These are phyloP conservation scores for Anas capensis DNA, from an alignment of 2,797 vertebrate genomes.

Conservation along the genomic window DNA sequence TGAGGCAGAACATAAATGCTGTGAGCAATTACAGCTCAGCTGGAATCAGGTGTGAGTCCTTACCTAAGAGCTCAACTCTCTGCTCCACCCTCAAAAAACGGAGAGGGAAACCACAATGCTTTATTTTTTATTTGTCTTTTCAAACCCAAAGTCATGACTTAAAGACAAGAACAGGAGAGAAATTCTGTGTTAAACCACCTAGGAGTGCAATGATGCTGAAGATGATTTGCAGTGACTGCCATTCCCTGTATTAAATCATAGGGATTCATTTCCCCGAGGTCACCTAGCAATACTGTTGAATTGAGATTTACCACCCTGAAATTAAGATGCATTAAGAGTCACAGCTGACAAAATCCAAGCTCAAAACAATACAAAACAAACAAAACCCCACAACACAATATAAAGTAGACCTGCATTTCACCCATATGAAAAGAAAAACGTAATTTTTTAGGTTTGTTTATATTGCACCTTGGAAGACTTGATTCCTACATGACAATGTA, in stretches of 20 bases:
- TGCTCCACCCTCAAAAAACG: neutral
- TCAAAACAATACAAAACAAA: neutral
- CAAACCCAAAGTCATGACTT: neutral
- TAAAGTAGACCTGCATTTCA: neutral
- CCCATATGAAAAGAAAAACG: neutral
- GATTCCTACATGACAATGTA: neutral
- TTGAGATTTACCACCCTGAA: slow-evolving; percentile 20
- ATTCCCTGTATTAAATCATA: slow-evolving; percentile 17
- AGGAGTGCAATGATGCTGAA: neutral
- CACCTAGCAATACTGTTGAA: slow-evolving; percentile 26
- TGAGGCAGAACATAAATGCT: neutral
- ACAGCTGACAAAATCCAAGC: slow-evolving; percentile 34
- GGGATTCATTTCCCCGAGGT: slow-evolving; percentile 50
- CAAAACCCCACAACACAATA: neutral
- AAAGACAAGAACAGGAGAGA: neutral
- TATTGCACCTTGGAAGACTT: neutral
- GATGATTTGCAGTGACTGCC: slow-evolving; percentile 30
- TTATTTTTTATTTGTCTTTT: neutral
- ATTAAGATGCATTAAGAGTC: slow-evolving; percentile 50
- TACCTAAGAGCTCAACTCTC: neutral
- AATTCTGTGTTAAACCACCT: neutral
- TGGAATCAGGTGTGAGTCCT: neutral
- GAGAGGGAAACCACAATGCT: neutral
- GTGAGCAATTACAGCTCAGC: neutral
- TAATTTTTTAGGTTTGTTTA: too few relatives aligned